phyloP scores from a whole-genome alignment of 2,888 invertebrate genomes.

The Aphelenchoides bicaudatus region DNA sequence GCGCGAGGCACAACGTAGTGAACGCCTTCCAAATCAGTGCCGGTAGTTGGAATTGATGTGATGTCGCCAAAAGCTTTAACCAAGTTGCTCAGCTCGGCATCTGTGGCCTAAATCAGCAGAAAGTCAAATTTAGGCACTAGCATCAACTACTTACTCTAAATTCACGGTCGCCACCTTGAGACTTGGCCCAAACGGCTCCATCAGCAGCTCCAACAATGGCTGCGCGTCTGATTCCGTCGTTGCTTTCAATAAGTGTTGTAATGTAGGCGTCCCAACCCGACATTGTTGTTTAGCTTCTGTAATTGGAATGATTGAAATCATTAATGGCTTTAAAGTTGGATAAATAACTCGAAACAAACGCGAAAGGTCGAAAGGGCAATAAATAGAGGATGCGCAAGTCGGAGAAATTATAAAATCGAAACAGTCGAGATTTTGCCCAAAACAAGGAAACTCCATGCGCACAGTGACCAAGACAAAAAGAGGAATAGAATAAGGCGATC shows the following conservation, averaged over 20 bases:
- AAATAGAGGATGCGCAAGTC: not conserved
- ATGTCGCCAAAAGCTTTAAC: constrained; percentile 48
- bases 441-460: too few species aligned
- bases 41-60: constrained; percentile 39
- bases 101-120: constrained; percentile 48
- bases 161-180: constrained; percentile 38
- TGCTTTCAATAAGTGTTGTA: constrained; percentile 36
- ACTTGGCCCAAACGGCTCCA: constrained; percentile 56
- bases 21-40: constrained; percentile 53
- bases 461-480: too few species aligned
- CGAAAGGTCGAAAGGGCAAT: not conserved
- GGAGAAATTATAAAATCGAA: too few species aligned
- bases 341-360: not conserved
- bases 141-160: constrained; percentile 39
- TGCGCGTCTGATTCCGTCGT: constrained; percentile 48
- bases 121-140: constrained; percentile 12
- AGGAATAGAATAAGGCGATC: not conserved
- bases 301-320: not conserved
- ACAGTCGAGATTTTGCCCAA: too few species aligned
- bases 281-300: too few species aligned
- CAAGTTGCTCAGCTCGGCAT: constrained; percentile 51
- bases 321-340: not conserved
- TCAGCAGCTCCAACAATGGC: constrained; percentile 55
- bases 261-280: constrained; percentile 60
- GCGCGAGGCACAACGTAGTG: constrained; percentile 60